Base-by-base conservation (phyloP, 2,113 vertebrate genomes). In the Corydoras maculifer region DNA sequence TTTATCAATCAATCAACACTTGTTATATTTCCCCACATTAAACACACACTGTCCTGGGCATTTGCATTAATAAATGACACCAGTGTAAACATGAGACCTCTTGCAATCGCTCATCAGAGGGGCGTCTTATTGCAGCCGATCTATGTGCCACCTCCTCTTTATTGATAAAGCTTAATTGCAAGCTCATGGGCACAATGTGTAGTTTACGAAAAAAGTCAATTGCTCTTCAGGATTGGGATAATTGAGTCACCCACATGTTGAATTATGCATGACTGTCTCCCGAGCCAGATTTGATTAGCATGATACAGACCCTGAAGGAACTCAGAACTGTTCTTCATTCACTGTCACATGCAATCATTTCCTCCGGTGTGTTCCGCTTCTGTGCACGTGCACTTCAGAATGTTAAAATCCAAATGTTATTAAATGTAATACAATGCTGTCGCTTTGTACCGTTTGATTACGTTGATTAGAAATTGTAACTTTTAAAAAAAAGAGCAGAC, bases 241-340 rank as follows among this genome's bases (percentile, higher is more conserved):
- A 88, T 88, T 84, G 83, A 88, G 79, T 80, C 71, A 69, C 80
- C 78, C 68, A 73, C 73, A 70, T 79, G 58, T 60, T 88, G 74
- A 88, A 87, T 89, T 82, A 89, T 85, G 73, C 68, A 87, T 86
- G 75, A 75, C 69, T 60, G 74, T 81, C 76, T 69, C 72, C 59
- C 65, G 73, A 57, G 65, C 65, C 79, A 82, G 61, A 63, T 65
- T 69, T 77, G 77, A 82, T 85, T 78, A 86, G 72, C 80, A 77
- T 83, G 74, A 78, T 66, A 49, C 18, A 29, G 61, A 43, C 8
- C 15, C 59, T 50, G 58, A 32, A 63, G 66, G 18, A 3, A 54
- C 57, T 51, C 31, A 35, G 79, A 62, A 65, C 59, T 69, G 51
- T 35, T 62, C 61, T 6, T 65, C 54, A 62, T 50, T 11, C 7